Evolutionary conservation across 2,888 invertebrate species (phyloP), one percentile per base, ranked within the genome.

Genomic region (Netelia melanura): DNA sequence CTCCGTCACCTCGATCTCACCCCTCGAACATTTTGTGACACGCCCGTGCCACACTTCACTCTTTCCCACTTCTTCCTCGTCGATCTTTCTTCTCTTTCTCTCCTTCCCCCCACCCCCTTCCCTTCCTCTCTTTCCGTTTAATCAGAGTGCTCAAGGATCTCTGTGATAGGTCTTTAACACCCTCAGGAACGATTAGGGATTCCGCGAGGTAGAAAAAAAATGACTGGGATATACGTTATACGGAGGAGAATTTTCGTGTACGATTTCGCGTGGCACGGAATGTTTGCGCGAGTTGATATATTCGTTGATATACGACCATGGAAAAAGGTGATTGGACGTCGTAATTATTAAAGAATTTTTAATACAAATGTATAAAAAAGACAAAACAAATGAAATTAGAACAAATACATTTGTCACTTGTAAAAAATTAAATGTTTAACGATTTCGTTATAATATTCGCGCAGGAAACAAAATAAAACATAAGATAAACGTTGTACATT

Each of bases 161-260:
- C 79, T 44, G 67, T 65, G 79, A 80, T 83, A 78, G 85, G 67
- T 82, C 85, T 82, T 85, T 72, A 82, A 80, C 80, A 85, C 80
- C 82, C 85, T 75, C 56, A 58, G 72, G 23, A 78, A 85, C 75
- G 79, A 81, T 81, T 76, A 71, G 76, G 75, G 70, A 82, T 76
- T 76, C 56, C 72, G 44, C 62, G 58, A 25, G 43, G 61, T 23
- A 10, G 58, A 68, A 52, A 74, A 72, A 72, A 74, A 44, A 78
- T 67, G 25, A 77, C 72, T 52, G 56, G 10, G 72, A 43, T 74
- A 64, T 74, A 77, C 21, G 52, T 58, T 58, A 67, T 43, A 38
- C 75, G 61, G 17, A 54, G 23, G 14, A 71, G 25, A 43, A 5
- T 68, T 52, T 48, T 48, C 48, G 14, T 3, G 30, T 64, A 52